phyloP scores from a whole-genome alignment of 2,888 invertebrate species.

The Drosophila borborema region DNA sequence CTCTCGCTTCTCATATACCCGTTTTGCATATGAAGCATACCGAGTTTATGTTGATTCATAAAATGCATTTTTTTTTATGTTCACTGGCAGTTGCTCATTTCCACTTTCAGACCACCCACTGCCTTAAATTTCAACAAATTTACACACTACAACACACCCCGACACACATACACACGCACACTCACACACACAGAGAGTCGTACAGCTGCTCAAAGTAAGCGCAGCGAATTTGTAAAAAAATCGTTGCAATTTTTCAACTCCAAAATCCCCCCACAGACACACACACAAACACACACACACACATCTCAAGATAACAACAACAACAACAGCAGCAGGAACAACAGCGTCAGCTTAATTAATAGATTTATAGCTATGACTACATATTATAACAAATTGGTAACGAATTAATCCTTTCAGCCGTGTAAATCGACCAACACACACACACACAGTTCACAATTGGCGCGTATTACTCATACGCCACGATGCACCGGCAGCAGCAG shows the following conservation, averaged over 20 bases:
- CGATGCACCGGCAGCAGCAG: slow-evolving; percentile 47
- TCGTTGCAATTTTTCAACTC: slow-evolving; percentile 64
- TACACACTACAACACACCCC: slow-evolving; percentile 50
- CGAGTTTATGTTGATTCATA: slow-evolving; percentile 58
- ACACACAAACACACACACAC: slow-evolving; percentile 12
- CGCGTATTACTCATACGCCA: slow-evolving; percentile 71
- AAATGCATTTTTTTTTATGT: slow-evolving; percentile 61
- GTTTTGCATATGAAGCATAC: slow-evolving; percentile 5
- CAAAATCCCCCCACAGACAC: slow-evolving; percentile 45
- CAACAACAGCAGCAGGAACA: slow-evolving; percentile 39
- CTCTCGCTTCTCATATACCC: not conserved
- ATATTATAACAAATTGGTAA: slow-evolving; percentile 84
- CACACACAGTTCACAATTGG: slow-evolving; percentile 16
- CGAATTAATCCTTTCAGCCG: slow-evolving; percentile 84
- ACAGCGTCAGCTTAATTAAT: slow-evolving; percentile 83
- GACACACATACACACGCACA: slow-evolving; percentile 24
- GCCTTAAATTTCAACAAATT: slow-evolving; percentile 79
- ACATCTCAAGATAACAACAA: slow-evolving; percentile 7
- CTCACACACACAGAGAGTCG: slow-evolving; percentile 22
- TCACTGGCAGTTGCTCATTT: slow-evolving; percentile 53
- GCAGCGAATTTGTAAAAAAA: slow-evolving; percentile 63
- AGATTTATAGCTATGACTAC: slow-evolving; percentile 82
- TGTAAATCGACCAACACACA: slow-evolving; percentile 65
- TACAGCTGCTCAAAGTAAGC: slow-evolving; percentile 58
- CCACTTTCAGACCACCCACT: slow-evolving; percentile 79